Evolutionary conservation across 2,113 vertebrate species (phyloP).

Genomic region (Bucco capensis): DNA sequence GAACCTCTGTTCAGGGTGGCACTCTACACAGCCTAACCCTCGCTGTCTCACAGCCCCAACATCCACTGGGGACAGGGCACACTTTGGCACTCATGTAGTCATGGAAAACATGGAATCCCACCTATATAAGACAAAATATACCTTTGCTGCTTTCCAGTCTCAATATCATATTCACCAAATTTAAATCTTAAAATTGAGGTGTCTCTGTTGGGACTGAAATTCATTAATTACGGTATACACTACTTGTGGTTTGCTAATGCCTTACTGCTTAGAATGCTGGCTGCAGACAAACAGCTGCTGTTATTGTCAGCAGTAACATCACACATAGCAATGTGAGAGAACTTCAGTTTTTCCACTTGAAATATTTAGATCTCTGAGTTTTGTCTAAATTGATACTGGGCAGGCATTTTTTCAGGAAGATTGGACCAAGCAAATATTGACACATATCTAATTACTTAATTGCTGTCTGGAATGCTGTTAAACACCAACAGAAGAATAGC

Average conservation of each 20-base stretch:
- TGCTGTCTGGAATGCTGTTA: background rate
- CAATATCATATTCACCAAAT: background rate
- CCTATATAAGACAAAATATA: background rate
- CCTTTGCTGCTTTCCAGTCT: background rate
- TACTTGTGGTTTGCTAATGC: background rate
- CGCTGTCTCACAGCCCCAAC: background rate
- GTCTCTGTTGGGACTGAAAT: background rate
- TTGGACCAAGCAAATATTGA: background rate
- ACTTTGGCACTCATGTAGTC: background rate
- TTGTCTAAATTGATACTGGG: background rate
- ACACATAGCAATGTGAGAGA: background rate
- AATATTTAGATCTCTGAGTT: background rate
- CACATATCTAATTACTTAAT: background rate
- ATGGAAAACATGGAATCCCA: background rate
- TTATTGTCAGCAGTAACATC: background rate
- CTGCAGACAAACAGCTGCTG: background rate
- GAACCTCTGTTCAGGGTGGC: conserved; percentile 36
- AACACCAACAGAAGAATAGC: background rate
- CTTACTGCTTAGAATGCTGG: background rate
- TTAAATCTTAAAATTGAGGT: background rate
- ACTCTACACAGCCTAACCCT: conserved; percentile 29
- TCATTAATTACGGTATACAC: background rate
- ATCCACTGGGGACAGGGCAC: background rate
- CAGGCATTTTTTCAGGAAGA: background rate
- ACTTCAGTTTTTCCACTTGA: background rate